A percentile compares a stretch with the other conserved stretches of the same genome.
Evolutionary conservation across 2,888 invertebrate species (phyloP).

Genomic region (Torymus aiolomorphi): DNA sequence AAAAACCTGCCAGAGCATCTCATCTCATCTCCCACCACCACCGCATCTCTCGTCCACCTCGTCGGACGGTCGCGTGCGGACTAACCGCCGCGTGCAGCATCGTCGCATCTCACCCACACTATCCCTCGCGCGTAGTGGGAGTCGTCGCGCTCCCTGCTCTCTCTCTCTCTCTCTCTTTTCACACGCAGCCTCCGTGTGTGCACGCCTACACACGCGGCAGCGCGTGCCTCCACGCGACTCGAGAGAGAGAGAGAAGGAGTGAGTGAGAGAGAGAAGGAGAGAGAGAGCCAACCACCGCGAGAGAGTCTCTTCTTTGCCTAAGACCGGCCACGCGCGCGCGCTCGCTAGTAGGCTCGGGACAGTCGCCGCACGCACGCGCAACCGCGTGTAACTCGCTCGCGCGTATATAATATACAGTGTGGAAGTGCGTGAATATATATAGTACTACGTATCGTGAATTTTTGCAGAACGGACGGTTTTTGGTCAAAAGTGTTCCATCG

Average conservation of each 20-base stretch:
- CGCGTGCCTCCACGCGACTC: conserved; percentile 76
- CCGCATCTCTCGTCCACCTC: no score
- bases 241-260: neutral
- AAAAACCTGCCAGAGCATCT: no score
- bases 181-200: conserved; percentile 5
- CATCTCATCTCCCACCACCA: no score
- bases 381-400: neutral
- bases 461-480: no score
- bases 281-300: conserved; percentile 65
- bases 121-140: neutral
- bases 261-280: conserved; percentile 39
- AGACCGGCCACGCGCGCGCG: conserved; percentile 52
- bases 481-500: no score
- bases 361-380: conserved; percentile 25
- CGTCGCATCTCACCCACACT: no score
- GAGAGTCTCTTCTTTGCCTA: conserved; percentile 35
- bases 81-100: no score
- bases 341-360: conserved; percentile 43
- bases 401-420: neutral
- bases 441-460: no score
- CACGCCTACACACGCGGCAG: conserved; percentile 19
- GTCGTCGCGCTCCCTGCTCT: neutral
- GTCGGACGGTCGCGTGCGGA: no score
- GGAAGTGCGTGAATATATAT: no score
- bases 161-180: conserved; percentile 21